phyloP scores from a whole-genome alignment of 2,113 vertebrate species.

The Tinamus guttatus region DNA sequence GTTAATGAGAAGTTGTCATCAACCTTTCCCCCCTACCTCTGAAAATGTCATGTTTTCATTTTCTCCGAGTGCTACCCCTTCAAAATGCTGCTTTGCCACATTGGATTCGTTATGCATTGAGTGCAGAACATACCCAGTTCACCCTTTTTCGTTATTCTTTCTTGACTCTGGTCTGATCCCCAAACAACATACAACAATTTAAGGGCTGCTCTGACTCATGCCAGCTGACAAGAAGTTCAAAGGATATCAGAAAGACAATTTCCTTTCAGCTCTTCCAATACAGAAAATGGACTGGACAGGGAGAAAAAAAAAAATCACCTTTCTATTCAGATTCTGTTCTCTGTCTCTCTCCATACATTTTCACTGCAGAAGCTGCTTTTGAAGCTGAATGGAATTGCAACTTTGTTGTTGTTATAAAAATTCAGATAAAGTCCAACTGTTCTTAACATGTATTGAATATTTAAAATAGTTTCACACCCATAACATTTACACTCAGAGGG shows the following conservation, averaged over 20 bases:
- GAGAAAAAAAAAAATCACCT: background rate
- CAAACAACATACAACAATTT: background rate
- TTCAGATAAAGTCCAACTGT: background rate
- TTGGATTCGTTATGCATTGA: background rate
- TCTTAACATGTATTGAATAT: background rate
- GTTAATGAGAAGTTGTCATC: background rate
- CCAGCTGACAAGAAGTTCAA: background rate
- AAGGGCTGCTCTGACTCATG: background rate
- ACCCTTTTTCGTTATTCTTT: background rate
- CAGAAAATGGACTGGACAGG: background rate
- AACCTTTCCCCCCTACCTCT: background rate
- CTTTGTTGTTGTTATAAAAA: background rate
- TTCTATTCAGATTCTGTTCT: background rate
- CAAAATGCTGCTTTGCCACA: background rate
- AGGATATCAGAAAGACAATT: background rate
- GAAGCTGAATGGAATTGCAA: background rate
- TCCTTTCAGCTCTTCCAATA: background rate
- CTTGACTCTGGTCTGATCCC: background rate
- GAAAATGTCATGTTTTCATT: background rate
- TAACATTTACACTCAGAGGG: background rate
- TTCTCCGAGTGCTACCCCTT: background rate
- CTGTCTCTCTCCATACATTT: background rate
- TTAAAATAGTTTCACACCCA: background rate
- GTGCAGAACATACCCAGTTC: fast-evolving
- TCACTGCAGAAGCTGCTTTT: background rate